Percentiles rank a stretch among this genome's conserved stretches.
phyloP scores from a whole-genome alignment of 1,140 invertebrate species.

The Trichogramma pretiosum region DNA sequence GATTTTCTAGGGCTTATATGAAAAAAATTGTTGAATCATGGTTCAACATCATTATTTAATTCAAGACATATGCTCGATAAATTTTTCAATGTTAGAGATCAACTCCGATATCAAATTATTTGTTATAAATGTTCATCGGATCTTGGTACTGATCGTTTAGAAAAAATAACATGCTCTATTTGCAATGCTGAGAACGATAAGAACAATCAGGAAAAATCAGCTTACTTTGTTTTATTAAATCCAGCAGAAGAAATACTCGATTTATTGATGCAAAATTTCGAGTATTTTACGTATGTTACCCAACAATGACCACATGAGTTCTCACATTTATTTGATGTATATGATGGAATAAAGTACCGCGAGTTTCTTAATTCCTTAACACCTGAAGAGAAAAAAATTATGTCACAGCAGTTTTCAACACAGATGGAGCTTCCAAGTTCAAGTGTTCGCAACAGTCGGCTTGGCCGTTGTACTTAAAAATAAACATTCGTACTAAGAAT shows the following conservation, averaged over 20 bases:
- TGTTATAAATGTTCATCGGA: no score
- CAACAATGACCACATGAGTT: background rate
- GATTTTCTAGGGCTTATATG: no score
- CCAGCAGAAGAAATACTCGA: background rate
- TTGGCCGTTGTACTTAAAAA: constrained; percentile 3
- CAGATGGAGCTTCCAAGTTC: constrained; percentile 3
- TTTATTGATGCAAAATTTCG: background rate
- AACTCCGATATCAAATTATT: no score
- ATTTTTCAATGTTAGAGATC: no score
- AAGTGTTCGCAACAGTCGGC: constrained; percentile 1
- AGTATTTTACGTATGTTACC: background rate
- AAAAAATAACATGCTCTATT: no score
- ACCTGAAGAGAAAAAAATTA: background rate
- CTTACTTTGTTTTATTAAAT: no score
- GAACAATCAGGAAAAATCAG: no score
- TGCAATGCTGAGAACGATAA: no score
- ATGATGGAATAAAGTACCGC: constrained; percentile 1
- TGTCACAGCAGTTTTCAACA: constrained; percentile 1
- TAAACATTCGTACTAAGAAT: background rate
- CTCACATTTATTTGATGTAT: constrained; percentile 1
- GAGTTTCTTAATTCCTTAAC: constrained; percentile 2
- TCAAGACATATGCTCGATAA: no score
- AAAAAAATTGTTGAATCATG: no score
- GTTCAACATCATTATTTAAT: no score
- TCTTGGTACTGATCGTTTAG: no score